A percentile compares a stretch with the other conserved stretches of the same genome.
These are phyloP conservation scores for Synergus laeviventris DNA, from an alignment of 2,888 invertebrate species.

Conservation along the genomic window DNA sequence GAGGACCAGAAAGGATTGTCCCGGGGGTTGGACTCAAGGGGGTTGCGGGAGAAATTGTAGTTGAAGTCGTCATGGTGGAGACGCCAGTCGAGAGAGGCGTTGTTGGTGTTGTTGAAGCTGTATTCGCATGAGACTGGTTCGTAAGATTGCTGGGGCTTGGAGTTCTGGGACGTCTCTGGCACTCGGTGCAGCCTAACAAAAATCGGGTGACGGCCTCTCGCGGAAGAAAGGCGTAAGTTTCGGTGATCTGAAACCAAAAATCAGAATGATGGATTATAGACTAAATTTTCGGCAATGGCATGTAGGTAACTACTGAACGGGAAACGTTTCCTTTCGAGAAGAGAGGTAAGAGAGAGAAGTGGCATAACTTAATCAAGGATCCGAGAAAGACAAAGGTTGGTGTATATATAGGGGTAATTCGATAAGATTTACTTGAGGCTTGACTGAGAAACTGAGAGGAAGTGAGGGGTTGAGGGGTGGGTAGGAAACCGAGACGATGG, in stretches of 20 bases:
- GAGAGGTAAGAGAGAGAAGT: constrained; percentile 52
- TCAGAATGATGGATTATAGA: constrained; percentile 47
- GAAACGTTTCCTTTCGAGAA: constrained; percentile 68
- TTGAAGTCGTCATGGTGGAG: constrained; percentile 56
- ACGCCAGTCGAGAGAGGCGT: constrained; percentile 52
- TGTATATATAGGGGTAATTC: constrained; percentile 63
- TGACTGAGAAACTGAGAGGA: constrained; percentile 54
- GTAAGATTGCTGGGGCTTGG: constrained; percentile 77
- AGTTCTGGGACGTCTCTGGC: constrained; percentile 88
- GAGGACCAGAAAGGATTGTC: constrained; percentile 52
- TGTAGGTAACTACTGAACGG: constrained; percentile 61
- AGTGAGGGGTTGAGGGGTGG: constrained; percentile 46
- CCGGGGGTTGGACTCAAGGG: constrained; percentile 62
- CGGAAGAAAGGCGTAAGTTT: constrained; percentile 96
- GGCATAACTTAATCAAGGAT: constrained; percentile 71
- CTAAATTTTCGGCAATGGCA: constrained; percentile 39
- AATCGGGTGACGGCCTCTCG: constrained; percentile 97
- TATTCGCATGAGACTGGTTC: constrained; percentile 72
- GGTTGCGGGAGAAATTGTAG: constrained; percentile 53
- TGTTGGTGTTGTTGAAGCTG: constrained; percentile 55
- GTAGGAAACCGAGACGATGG: constrained; percentile 56
- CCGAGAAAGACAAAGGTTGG: constrained; percentile 57
- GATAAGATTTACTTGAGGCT: constrained; percentile 70
- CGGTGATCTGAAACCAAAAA: constrained; percentile 88
- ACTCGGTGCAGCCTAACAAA: constrained; percentile 95